Base-by-base conservation (phyloP, 2,797 vertebrate genomes). In the Falco peregrinus region DNA sequence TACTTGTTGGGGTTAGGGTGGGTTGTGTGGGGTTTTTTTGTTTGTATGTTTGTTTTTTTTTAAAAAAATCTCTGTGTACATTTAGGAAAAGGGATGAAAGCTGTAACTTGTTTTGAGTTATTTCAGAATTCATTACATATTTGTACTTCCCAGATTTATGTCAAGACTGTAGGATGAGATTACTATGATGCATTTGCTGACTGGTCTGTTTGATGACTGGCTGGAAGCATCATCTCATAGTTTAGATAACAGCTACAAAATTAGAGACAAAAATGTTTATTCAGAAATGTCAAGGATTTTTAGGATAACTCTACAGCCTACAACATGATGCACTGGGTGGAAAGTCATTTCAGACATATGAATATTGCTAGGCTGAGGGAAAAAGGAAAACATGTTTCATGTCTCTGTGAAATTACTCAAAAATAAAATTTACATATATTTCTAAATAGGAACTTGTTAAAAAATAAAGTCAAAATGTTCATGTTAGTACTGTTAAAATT, bases 251-350 rank as follows among this genome's bases (percentile, higher is more conserved):
- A 70, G 65, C 24, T 75, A 86, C 31, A 64, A 87, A 43, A 16
- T 63, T 69, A 80, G 43, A 76, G 56, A 60, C 22, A 60, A 93
- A 89, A 93, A 75, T 39, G 24, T 29, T 64, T 51, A 39, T 57
- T 84, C 73, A 75, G 50, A 84, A 91, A 85, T 91, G 41, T 91
- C n/a, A 74, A 59, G n/a, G 43, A 67, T 57, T 87, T 95, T 45
- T 70, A 60, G 21, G 56, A 35, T 33, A 87, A 80, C 10, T 77
- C 20, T 33, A 10, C 35, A 89, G 45, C 74, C 51, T 88, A 54
- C 7, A 67, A 37, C 12, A 31, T 8, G 33, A 87, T 61, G 33
- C 22, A 74, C 3, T 11, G 11, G 29, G 21, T 67, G 21, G 16
- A 83, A 91, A 83, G 65, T 33, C 3, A 57, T 90, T 82, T 69